Evolutionary conservation across 2,797 vertebrate genomes (phyloP).

Genomic region (Gallinago nigripennis): DNA sequence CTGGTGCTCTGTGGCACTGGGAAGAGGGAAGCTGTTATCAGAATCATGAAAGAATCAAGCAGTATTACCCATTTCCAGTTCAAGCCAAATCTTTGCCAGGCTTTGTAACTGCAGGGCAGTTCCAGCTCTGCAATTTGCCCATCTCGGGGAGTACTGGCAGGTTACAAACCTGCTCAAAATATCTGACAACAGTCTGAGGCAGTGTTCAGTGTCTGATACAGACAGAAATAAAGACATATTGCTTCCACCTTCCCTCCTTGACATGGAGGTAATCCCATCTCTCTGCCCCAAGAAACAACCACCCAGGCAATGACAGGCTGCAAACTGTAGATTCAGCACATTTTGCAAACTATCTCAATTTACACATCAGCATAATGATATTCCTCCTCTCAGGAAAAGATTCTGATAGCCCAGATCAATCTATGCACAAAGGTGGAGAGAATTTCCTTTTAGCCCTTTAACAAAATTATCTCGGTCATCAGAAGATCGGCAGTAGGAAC

Average conservation of each 20-base stretch:
- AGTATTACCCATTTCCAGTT: neutral
- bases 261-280: neutral
- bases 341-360: neutral
- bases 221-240: neutral
- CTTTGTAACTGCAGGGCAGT: neutral
- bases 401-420: conserved; percentile 10
- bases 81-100: neutral
- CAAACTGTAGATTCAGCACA: neutral
- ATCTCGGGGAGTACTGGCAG: neutral
- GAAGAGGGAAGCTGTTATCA: neutral
- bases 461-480: conserved; percentile 27
- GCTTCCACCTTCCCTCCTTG: neutral
- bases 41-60: neutral
- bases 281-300: rapidly evolving
- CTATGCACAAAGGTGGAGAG: conserved; percentile 37
- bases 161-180: neutral
- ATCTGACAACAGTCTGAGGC: neutral
- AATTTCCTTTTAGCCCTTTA: conserved; percentile 34
- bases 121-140: neutral
- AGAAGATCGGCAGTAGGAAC: neutral
- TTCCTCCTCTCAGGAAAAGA: conserved; percentile 28
- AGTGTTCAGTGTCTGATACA: neutral
- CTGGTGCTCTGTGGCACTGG: neutral
- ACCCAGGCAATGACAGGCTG: neutral
- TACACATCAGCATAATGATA: neutral